These are phyloP conservation scores for Pocota personata DNA, from an alignment of 2,888 invertebrate genomes.

Conservation along the genomic window DNA sequence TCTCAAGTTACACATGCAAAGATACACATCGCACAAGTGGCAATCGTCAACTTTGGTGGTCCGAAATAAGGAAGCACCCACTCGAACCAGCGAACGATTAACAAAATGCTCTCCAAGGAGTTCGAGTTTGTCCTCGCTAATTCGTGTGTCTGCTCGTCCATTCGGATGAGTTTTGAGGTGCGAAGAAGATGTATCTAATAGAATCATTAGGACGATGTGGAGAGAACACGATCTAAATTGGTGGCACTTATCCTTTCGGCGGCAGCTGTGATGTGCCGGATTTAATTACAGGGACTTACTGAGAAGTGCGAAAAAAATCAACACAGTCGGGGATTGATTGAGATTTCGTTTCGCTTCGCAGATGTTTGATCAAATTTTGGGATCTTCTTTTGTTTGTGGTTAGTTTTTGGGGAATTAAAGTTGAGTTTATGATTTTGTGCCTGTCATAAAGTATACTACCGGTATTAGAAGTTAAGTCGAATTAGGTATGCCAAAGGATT, in stretches of 20 bases:
- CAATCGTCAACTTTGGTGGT: conserved; percentile 69
- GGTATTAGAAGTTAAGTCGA: background rate
- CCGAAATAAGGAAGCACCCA: conserved; percentile 67
- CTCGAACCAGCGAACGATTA: conserved; percentile 60
- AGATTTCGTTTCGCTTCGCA: conserved; percentile 46
- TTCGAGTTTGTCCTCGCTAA: conserved; percentile 41
- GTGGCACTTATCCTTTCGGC: conserved; percentile 73
- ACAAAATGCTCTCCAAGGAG: conserved; percentile 61
- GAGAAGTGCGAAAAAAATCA: conserved; percentile 67
- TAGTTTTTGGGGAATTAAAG: background rate
- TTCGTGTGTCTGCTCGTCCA: conserved; percentile 33
- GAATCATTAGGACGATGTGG: conserved; percentile 61
- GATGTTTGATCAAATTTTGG: conserved; percentile 37
- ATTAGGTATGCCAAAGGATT: conserved; percentile 24
- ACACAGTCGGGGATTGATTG: conserved; percentile 48
- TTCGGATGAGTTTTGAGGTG: conserved; percentile 51
- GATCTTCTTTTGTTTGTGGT: background rate
- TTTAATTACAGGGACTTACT: conserved; percentile 63
- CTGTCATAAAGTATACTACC: conserved; percentile 23
- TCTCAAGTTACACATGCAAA: conserved; percentile 69
- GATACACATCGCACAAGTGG: conserved; percentile 64
- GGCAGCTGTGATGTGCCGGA: conserved; percentile 70
- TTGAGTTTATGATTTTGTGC: conserved; percentile 36
- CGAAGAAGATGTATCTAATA: conserved; percentile 69
- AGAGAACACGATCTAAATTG: conserved; percentile 64